These are phyloP conservation scores for Crenuchus spilurus DNA, from an alignment of 2,797 vertebrate genomes.

Conservation along the genomic window DNA sequence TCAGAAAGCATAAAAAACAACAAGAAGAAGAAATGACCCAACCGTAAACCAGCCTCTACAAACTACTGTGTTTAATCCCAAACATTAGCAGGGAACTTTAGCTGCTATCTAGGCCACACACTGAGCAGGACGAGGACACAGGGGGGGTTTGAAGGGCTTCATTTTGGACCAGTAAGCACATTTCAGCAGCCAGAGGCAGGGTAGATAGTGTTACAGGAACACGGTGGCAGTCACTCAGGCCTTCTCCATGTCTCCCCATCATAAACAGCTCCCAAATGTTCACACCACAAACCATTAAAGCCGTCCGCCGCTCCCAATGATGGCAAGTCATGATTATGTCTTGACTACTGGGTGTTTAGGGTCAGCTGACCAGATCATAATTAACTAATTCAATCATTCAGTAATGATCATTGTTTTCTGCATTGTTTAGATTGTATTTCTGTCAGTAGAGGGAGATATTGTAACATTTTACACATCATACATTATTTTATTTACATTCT, in stretches of 20 bases:
- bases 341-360: conserved; percentile 11
- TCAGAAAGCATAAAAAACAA: conserved; percentile 18
- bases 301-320: conserved; percentile 38
- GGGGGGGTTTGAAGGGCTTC: conserved; percentile 50
- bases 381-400: neutral
- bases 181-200: conserved; percentile 65
- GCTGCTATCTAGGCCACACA: conserved; percentile 2
- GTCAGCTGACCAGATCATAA: neutral
- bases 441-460: too few relatives aligned
- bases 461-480: too few relatives aligned
- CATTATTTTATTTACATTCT: too few relatives aligned
- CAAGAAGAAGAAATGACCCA: neutral
- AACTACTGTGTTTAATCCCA: neutral
- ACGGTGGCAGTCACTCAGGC: conserved; percentile 50
- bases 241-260: conserved; percentile 54
- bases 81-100: neutral
- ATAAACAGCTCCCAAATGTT: conserved; percentile 65
- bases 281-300: conserved; percentile 59
- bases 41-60: neutral
- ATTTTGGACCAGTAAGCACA: conserved; percentile 76
- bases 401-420: neutral
- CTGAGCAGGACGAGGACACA: conserved; percentile 60
- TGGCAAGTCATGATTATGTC: conserved; percentile 28
- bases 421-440: too few relatives aligned
- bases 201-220: conserved; percentile 69